These are phyloP conservation scores for Chloropsis cyanopogon DNA, from an alignment of 2,113 vertebrate genomes.

Conservation along the genomic window DNA sequence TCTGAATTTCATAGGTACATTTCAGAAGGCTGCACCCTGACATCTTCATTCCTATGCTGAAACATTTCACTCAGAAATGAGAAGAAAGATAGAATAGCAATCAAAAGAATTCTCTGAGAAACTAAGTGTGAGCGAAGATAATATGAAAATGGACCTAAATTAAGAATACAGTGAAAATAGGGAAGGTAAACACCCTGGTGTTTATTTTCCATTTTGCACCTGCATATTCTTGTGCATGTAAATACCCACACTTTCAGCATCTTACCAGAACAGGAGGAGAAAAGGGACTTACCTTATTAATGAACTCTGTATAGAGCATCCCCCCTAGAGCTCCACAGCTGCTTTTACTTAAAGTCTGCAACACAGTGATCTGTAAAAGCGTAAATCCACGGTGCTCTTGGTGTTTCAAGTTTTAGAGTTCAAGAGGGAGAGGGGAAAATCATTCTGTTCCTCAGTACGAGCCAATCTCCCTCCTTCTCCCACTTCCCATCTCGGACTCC, in stretches of 20 bases:
- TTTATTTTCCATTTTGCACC: neutral
- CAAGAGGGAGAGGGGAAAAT: neutral
- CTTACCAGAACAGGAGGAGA: neutral
- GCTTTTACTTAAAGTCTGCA: neutral
- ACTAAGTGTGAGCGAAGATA: neutral
- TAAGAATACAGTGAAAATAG: neutral
- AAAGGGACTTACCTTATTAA: constrained; percentile 26
- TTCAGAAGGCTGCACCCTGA: neutral
- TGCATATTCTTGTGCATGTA: neutral
- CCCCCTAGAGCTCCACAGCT: neutral
- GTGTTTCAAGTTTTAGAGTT: neutral
- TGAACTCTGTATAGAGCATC: neutral
- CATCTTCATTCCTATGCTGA: neutral
- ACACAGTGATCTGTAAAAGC: neutral
- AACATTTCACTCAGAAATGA: neutral
- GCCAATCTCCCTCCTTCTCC: neutral
- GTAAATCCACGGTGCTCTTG: neutral
- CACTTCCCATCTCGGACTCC: neutral
- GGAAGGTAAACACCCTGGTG: neutral
- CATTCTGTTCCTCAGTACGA: neutral
- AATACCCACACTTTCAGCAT: neutral
- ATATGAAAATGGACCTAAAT: neutral
- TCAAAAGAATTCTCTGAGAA: neutral
- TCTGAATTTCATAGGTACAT: neutral
- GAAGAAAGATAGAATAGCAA: neutral